Evolutionary conservation across 2,888 invertebrate genomes (phyloP).

Genomic region (Cheiracanthium punctorium): DNA sequence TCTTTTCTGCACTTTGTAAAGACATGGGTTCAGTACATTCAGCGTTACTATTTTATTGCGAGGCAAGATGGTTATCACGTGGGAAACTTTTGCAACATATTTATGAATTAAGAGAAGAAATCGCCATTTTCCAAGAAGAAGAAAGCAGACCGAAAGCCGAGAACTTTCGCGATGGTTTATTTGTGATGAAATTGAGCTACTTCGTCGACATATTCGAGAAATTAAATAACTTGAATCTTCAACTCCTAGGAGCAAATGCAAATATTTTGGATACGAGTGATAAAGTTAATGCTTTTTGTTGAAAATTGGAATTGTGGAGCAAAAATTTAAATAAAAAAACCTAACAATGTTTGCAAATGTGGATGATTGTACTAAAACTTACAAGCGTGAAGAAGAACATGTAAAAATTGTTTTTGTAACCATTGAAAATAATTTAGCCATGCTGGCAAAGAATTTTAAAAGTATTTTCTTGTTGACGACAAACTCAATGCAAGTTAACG

Average conservation of each 20-base stretch:
- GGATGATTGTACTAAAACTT: no score
- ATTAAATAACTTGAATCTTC: conserved; percentile 47
- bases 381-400: conserved; percentile 28
- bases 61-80: no score
- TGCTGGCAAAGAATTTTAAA: background rate
- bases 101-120: no score
- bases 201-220: conserved; percentile 46
- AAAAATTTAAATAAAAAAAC: conserved; percentile 48
- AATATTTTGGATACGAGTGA: conserved; percentile 36
- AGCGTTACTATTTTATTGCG: no score
- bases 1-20: no score
- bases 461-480: conserved; percentile 46
- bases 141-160: no score
- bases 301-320: conserved; percentile 52
- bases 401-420: conserved; percentile 24
- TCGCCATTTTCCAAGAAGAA: no score
- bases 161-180: no score
- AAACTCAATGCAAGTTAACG: conserved; percentile 55
- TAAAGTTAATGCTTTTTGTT: conserved; percentile 52
- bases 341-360: conserved; percentile 53
- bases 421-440: background rate
- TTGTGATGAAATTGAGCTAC: conserved; percentile 38
- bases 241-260: conserved; percentile 41
- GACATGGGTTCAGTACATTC: no score
- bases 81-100: no score